phyloP scores from a whole-genome alignment of 92 coral and sea anemone genomes.

The Epizoanthus fatuus region DNA sequence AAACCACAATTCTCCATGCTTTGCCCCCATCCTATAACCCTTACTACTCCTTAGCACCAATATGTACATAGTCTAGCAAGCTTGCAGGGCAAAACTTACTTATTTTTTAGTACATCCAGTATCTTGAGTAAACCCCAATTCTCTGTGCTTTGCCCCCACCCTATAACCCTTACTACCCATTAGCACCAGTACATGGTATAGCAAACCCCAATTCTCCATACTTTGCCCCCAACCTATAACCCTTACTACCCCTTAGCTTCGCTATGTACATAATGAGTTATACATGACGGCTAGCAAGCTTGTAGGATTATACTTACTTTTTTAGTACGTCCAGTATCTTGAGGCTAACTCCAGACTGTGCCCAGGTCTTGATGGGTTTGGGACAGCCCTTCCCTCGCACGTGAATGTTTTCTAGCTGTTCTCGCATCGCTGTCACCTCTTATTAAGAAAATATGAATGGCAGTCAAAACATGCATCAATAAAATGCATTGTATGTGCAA shows the following conservation, averaged over 20 bases:
- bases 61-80: no score
- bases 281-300: background rate
- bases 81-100: no score
- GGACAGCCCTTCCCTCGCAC: slow-evolving; percentile 96
- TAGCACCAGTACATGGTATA: no score
- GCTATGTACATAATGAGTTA: background rate
- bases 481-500: background rate
- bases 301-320: slow-evolving; percentile 63
- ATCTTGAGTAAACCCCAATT: no score
- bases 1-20: no score
- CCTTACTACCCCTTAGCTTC: background rate
- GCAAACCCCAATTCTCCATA: background rate
- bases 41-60: no score
- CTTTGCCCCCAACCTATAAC: background rate
- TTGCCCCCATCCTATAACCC: no score
- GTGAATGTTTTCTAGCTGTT: slow-evolving; percentile 86
- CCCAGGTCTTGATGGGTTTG: slow-evolving; percentile 97
- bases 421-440: slow-evolving; percentile 86
- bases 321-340: slow-evolving; percentile 94
- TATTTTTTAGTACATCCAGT: no score
- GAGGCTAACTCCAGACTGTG: slow-evolving; percentile 95
- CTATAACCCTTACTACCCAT: no score
- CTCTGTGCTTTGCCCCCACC: no score
- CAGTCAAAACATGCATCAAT: background rate
- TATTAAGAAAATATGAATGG: slow-evolving; percentile 6